A percentile compares a stretch with the other conserved stretches of the same genome.
Evolutionary conservation across 2,113 vertebrate species (phyloP).

Genomic region (Hydrochoerus hydrochaeris): DNA sequence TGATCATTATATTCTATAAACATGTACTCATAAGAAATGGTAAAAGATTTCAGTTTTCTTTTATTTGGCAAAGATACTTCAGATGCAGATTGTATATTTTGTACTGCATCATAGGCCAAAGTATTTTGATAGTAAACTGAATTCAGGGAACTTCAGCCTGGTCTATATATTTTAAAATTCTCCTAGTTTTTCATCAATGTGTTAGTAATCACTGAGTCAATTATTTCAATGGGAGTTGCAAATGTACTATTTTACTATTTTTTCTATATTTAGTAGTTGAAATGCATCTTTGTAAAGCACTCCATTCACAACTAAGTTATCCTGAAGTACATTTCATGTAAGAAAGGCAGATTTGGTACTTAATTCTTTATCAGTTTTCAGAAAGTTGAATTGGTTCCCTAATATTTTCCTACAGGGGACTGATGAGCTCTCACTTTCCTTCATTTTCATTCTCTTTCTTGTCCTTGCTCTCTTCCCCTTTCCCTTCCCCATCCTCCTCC

Average conservation of each 20-base stretch:
- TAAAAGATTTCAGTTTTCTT: background rate
- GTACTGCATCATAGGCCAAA: background rate
- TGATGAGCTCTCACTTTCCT: background rate
- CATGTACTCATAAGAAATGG: background rate
- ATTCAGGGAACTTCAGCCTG: background rate
- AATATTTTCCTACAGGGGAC: background rate
- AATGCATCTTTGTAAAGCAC: slow-evolving; percentile 10
- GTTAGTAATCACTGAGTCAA: background rate
- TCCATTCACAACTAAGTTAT: background rate
- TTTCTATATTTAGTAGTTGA: background rate
- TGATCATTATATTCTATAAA: background rate
- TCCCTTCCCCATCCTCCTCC: background rate
- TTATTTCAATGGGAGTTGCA: slow-evolving; percentile 36
- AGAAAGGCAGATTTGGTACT: background rate
- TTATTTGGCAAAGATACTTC: slow-evolving; percentile 6
- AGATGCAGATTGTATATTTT: slow-evolving; percentile 31
- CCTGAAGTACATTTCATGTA: background rate
- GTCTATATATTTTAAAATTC: background rate
- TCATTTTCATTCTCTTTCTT: background rate
- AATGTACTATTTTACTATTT: background rate
- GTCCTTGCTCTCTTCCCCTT: background rate
- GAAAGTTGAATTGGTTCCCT: slow-evolving; percentile 12
- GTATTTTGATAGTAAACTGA: background rate
- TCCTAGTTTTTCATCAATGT: slow-evolving; percentile 13
- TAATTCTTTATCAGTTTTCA: slow-evolving; percentile 33